Conservation (phyloP, 2,888 invertebrate genomes). For the Caradrina clavipalpis region DNA sequence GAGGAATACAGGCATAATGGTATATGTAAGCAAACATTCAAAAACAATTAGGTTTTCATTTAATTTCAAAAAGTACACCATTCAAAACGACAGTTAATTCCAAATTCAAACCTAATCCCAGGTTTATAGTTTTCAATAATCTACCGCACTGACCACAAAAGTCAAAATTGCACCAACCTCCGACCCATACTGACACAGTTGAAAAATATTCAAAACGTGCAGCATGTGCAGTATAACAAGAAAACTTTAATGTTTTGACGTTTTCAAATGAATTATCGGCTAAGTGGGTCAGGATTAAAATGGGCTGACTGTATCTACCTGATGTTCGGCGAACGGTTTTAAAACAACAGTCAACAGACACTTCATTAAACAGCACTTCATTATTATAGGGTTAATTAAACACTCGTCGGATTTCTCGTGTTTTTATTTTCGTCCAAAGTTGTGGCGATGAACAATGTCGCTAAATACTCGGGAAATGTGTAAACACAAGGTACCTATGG, state of each 20-base stretch:
- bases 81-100: neutral
- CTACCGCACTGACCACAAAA: too few species aligned
- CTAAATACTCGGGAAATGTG: neutral
- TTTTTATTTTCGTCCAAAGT: slow-evolving; percentile 46
- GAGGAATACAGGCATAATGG: too few species aligned
- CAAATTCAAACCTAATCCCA: neutral
- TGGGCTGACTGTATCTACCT: neutral
- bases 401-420: slow-evolving; percentile 44
- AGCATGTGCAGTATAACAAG: neutral
- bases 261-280: neutral
- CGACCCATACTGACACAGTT: too few species aligned
- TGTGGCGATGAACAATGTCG: neutral
- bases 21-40: too few species aligned
- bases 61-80: too few species aligned
- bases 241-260: neutral
- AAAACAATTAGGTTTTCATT: too few species aligned
- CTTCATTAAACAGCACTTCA: slow-evolving; percentile 57
- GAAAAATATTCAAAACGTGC: too few species aligned
- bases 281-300: neutral
- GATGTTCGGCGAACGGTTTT: neutral
- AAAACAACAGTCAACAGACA: slow-evolving; percentile 24
- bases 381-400: slow-evolving; percentile 57
- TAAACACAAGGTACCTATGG: neutral
- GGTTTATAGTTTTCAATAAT: too few species aligned
- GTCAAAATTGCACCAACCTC: too few species aligned